Evolutionary conservation across 2,113 vertebrate genomes (phyloP), one percentile per base, ranked within the genome.

Genomic region (Sinocyclocheilus anshuiensis): DNA sequence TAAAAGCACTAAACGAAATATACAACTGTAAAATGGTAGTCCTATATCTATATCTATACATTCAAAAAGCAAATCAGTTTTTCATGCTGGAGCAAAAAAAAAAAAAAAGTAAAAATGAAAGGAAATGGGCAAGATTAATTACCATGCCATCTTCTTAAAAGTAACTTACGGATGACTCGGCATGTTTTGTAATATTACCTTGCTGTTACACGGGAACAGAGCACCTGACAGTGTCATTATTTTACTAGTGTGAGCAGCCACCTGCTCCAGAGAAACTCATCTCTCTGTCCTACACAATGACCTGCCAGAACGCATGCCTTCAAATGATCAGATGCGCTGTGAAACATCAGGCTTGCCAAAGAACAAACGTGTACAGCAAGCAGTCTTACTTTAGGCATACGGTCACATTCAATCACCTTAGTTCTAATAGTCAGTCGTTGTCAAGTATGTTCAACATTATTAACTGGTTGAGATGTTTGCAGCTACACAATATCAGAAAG

Each of bases 201-300:
- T 88, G 83, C 45, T 65, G 53, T 61, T n/a, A 72, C 3, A 71
- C 80, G 85, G 86, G 87, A 84, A 89, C 86, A 86, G 77, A 50
- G 72, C 57, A 87, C 82, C 88, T 83, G 82, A 90, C 84, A 59
- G 91, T 26, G 84, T 87, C 90, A 89, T 93, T 92, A 89, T 91
- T 93, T 93, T 92, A 86, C 91, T 76, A 76, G 86, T 91, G 92
- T 93, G 94, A 86, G 93, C 92, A 81, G 88, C 92, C 90, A 93
- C 89, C 92, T 94, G 93, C 93, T 95, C 92, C 89, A 90, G 89
- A 91, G 91, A 88, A 89, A 90, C 88, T 88, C 88, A 90, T 90
- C 87, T 91, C 86, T 86, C 48, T 87, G 92, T 92, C 93, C 93
- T 92, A 93, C 92, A 91, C 90, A 81, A 83, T 72, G 87, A 85